Evolutionary conservation across 2,888 invertebrate genomes (phyloP), one percentile per base, ranked within the genome.

Genomic region (Orthosia gracilis): DNA sequence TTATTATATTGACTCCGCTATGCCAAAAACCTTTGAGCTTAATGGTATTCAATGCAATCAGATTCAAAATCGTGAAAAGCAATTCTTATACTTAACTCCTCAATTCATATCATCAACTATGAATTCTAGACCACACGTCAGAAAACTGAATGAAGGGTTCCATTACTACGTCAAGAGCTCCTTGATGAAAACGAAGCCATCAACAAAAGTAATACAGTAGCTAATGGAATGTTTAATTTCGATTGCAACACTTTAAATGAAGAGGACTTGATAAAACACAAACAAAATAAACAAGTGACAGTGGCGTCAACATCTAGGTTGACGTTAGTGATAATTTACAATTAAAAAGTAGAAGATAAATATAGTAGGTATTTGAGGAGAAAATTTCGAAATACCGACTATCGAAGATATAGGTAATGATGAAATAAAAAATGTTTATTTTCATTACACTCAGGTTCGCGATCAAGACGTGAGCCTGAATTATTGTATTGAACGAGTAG

Each of bases 171-270:
- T 58, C 61, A 73, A 64, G 52, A 40, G 62, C 23, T 26, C 47
- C 21, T 73, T 54, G 4, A 45, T 5, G 45, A 66, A 67, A 72
- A 77, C 58, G 49, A 70, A 77, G n/a, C 40, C n/a, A 76, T 68
- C 31, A 45, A 31, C 7, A n/a, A 54, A 65, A 65, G 61, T 52
- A 21, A 52, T 73, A 78, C 83, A 82, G 83, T 69, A 80, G 68
- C 83, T 54, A 54, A 54, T 69, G 57, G 57, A 73, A 73, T 73
- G 49, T 58, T 69, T 50, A 77, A 62, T 69, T 78, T 73, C 49
- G 18, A 82, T 82, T 55, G 31, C 18, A 64, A 64, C n/a, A 78
- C 83, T 80, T 66, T 18, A 62, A 26, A 58, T 69, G 31, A 69
- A 73, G 73, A 78, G 68, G 54, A 17, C 57, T 78, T 13, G 4